Percentiles rank a stretch among this genome's conserved stretches.
These are phyloP conservation scores for Pollenia angustigena DNA, from an alignment of 2,888 invertebrate genomes.

Conservation along the genomic window DNA sequence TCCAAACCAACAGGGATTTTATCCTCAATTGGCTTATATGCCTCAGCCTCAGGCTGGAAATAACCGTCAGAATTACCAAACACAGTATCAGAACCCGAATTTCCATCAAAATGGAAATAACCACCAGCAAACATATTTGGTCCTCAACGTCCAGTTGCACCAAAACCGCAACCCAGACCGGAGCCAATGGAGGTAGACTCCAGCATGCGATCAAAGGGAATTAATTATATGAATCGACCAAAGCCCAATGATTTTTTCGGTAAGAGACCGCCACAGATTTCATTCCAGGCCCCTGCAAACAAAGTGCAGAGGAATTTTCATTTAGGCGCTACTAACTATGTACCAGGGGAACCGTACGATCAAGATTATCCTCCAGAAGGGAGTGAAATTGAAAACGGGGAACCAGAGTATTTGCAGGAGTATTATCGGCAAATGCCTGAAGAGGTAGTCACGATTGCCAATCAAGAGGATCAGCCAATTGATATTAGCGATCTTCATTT, in stretches of 20 bases:
- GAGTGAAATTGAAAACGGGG: not conserved
- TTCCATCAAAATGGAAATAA: not conserved
- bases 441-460: not conserved
- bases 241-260: conserved; percentile 2
- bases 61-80: not conserved
- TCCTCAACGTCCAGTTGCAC: conserved; percentile 25
- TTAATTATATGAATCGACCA: conserved; percentile 38
- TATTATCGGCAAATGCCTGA: conserved; percentile 1
- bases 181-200: conserved; percentile 41
- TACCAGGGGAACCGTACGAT: not conserved
- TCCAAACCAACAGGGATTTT: too few species aligned
- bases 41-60: too few species aligned
- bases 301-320: conserved; percentile 17
- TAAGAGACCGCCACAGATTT: conserved; percentile 25
- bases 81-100: not conserved
- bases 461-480: not conserved
- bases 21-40: too few species aligned
- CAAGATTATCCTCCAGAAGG: not conserved
- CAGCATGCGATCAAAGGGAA: not conserved
- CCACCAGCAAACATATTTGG: not conserved
- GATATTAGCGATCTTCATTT: conserved; percentile 29
- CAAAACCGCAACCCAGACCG: conserved; percentile 47
- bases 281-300: not conserved
- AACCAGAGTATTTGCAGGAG: not conserved
- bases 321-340: conserved; percentile 13